A percentile compares a stretch with the other conserved stretches of the same genome.
Conservation (phyloP, 2,797 vertebrate species). For the Macroramphosus scolopax region DNA sequence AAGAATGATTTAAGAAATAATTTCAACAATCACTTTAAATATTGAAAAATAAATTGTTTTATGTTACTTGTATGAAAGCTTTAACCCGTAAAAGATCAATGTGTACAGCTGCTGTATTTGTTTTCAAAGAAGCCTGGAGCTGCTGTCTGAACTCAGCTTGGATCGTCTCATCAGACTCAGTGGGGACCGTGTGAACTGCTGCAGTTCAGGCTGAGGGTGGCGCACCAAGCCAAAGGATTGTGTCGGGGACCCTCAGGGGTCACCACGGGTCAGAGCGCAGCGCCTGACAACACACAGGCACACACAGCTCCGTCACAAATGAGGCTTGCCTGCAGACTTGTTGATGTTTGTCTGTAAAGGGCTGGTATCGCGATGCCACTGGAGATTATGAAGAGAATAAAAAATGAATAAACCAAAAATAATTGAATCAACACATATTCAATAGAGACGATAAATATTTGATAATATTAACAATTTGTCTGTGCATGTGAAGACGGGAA, state of each 20-base stretch:
- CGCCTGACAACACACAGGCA: constrained; percentile 67
- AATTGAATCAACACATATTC: no score
- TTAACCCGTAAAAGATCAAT: neutral
- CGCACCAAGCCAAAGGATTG: constrained; percentile 76
- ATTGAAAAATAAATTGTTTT: no score
- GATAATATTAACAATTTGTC: no score
- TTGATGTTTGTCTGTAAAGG: constrained; percentile 9
- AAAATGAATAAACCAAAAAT: neutral
- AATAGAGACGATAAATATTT: no score
- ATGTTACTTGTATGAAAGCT: no score
- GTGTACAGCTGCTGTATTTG: constrained; percentile 12
- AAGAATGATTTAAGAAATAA: no score
- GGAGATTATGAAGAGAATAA: neutral
- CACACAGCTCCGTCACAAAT: constrained; percentile 22
- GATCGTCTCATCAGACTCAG: constrained; percentile 25
- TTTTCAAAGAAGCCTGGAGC: constrained; percentile 22
- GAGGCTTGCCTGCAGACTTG: constrained; percentile 23
- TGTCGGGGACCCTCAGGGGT: constrained; percentile 61
- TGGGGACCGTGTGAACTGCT: constrained; percentile 71
- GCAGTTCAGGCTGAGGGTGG: constrained; percentile 76
- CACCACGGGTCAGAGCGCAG: constrained; percentile 75
- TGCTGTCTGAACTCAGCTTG: constrained; percentile 38
- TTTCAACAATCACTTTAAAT: no score
- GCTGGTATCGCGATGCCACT: neutral
- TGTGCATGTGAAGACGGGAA: no score